A percentile compares a stretch with the other conserved stretches of the same genome.
phyloP scores from a whole-genome alignment of 2,113 vertebrate species.

The Psittacula cyanocephala region DNA sequence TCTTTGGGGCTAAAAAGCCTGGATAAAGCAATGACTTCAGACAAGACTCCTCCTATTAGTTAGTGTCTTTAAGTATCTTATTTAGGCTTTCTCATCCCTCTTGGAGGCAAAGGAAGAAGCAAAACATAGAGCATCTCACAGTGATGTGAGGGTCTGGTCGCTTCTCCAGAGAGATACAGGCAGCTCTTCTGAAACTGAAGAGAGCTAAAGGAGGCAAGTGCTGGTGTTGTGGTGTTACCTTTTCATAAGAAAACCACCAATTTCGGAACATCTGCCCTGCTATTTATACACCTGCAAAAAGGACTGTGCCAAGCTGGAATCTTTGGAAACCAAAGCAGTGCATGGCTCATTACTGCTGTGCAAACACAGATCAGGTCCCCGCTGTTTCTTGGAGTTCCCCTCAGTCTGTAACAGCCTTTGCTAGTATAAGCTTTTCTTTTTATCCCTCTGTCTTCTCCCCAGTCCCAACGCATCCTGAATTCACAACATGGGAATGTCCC shows the following conservation, averaged over 20 bases:
- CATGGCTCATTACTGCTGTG: not conserved
- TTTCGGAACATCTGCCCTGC: not conserved
- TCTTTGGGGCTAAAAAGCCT: not conserved
- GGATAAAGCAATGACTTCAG: not conserved
- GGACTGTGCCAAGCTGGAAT: not conserved
- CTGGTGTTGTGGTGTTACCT: not conserved
- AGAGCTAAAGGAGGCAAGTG: not conserved
- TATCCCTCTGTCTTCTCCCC: not conserved
- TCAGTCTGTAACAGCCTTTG: not conserved
- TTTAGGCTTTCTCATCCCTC: not conserved
- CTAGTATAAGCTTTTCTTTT: not conserved
- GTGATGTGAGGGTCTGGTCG: not conserved
- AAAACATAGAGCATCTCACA: not conserved
- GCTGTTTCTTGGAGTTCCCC: not conserved
- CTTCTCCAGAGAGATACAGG: not conserved
- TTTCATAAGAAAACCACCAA: not conserved
- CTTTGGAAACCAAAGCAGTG: not conserved
- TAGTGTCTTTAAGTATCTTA: not conserved
- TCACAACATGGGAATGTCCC: fast-evolving
- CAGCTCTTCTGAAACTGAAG: not conserved
- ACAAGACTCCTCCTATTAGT: not conserved
- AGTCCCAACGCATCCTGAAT: not conserved
- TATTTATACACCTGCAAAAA: not conserved
- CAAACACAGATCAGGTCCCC: not conserved
- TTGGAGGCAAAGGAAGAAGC: not conserved